Evolutionary conservation across 2,888 invertebrate species (phyloP).

Genomic region (Uropetala carovei): DNA sequence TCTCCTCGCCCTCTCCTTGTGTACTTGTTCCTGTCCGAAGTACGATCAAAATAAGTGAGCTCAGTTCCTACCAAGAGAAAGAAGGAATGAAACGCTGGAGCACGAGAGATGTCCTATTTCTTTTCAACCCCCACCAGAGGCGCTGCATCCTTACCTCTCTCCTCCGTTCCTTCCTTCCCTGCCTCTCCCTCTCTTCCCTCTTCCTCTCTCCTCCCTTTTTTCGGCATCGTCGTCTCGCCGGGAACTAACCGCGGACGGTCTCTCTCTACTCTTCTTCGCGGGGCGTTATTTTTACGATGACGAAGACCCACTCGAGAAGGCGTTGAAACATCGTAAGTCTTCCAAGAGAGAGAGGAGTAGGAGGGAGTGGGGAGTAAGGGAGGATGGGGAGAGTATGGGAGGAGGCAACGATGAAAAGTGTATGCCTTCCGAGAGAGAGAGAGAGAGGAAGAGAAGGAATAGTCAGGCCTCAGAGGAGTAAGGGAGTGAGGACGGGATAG

Average conservation of each 20-base stretch:
- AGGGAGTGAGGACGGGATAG: not conserved
- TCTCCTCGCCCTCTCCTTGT: slow-evolving; percentile 13
- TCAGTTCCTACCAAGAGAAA: slow-evolving; percentile 12
- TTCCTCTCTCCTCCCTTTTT: not conserved
- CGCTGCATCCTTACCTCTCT: no score
- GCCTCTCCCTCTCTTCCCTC: not conserved
- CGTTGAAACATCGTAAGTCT: slow-evolving; percentile 62
- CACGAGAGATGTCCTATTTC: not conserved
- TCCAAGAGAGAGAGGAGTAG: slow-evolving; percentile 1
- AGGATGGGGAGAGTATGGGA: not conserved
- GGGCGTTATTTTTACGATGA: slow-evolving; percentile 58
- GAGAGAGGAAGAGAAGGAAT: not conserved
- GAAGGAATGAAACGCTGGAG: not conserved
- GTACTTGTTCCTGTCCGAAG: slow-evolving; percentile 56
- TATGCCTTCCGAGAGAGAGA: slow-evolving; percentile 48
- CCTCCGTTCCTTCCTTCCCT: no score
- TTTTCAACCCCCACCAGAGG: not conserved
- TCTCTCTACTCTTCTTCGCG: not conserved
- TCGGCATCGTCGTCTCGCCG: slow-evolving; percentile 4
- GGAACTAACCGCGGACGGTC: slow-evolving; percentile 16
- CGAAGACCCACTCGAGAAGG: slow-evolving; percentile 63
- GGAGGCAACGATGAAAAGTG: slow-evolving; percentile 54
- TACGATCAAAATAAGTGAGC: slow-evolving; percentile 60
- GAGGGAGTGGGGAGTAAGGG: not conserved
- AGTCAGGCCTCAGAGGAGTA: not conserved